Evolutionary conservation across 2,888 invertebrate species (phyloP).

Genomic region (Myopa testacea): DNA sequence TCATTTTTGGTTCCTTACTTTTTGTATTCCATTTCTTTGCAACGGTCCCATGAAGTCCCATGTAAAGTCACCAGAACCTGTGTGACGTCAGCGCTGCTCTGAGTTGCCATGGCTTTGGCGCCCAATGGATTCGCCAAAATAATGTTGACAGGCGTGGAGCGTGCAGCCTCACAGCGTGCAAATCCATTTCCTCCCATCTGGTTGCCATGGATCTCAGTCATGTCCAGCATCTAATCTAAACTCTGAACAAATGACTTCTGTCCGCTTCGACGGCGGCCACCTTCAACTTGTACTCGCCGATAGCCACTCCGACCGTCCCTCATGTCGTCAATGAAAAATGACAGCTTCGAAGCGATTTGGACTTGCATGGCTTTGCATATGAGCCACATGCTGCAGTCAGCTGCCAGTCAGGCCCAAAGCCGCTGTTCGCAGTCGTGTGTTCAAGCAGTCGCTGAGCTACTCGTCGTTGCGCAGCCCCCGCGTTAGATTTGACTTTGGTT

Average conservation of each 20-base stretch:
- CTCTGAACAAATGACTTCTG: slow-evolving; percentile 32
- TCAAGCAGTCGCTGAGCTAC: slow-evolving; percentile 26
- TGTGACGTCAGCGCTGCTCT: slow-evolving; percentile 4
- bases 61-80: background rate
- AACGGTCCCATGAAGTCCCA: background rate
- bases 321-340: slow-evolving; percentile 45
- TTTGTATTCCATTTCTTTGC: background rate
- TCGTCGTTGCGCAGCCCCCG: slow-evolving; percentile 43
- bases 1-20: background rate
- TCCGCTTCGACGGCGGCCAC: background rate
- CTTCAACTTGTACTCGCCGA: slow-evolving; percentile 23
- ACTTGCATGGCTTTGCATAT: slow-evolving; percentile 28
- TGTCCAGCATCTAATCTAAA: slow-evolving; percentile 30
- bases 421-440: slow-evolving; percentile 6
- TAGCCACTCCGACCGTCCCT: slow-evolving; percentile 2
- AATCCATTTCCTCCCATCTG: slow-evolving; percentile 17
- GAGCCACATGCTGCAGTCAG: slow-evolving; percentile 31
- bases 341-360: slow-evolving; percentile 37
- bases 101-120: background rate
- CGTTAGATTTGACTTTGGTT: slow-evolving; percentile 38
- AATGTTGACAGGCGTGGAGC: slow-evolving; percentile 25
- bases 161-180: slow-evolving; percentile 26
- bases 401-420: background rate
- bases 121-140: slow-evolving; percentile 22
- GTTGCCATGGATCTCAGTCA: background rate